Evolutionary conservation across 2,113 vertebrate genomes (phyloP).

Genomic region (Epinephelus fuscoguttatus): DNA sequence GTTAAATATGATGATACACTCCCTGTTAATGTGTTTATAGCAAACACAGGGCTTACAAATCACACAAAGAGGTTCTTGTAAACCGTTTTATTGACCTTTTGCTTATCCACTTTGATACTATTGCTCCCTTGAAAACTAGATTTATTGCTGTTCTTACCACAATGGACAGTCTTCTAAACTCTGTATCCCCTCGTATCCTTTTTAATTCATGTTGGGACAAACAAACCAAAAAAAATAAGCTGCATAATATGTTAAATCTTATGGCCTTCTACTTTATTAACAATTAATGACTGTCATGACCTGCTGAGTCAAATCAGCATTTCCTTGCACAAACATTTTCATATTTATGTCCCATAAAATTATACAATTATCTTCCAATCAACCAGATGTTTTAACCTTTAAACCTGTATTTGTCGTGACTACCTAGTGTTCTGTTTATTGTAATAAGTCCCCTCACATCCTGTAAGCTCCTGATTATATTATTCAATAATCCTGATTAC

Average conservation of each 20-base stretch:
- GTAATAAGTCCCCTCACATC: neutral
- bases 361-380: neutral
- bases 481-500: neutral
- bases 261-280: neutral
- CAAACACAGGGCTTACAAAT: neutral
- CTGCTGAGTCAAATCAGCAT: neutral
- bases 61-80: neutral
- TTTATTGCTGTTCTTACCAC: neutral
- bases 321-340: neutral
- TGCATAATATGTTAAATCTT: neutral
- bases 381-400: neutral
- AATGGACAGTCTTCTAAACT: neutral
- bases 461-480: neutral
- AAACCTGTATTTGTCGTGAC: no score
- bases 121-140: neutral
- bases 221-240: neutral
- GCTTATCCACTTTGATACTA: neutral
- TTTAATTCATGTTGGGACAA: neutral
- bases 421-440: neutral
- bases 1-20: neutral
- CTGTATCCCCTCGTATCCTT: neutral
- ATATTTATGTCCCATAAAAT: neutral
- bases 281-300: neutral
- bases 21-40: slow-evolving; percentile 1
- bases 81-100: slow-evolving; percentile 17